These are phyloP conservation scores for Octodonta nipae DNA, from an alignment of 2,888 invertebrate species.

Conservation along the genomic window DNA sequence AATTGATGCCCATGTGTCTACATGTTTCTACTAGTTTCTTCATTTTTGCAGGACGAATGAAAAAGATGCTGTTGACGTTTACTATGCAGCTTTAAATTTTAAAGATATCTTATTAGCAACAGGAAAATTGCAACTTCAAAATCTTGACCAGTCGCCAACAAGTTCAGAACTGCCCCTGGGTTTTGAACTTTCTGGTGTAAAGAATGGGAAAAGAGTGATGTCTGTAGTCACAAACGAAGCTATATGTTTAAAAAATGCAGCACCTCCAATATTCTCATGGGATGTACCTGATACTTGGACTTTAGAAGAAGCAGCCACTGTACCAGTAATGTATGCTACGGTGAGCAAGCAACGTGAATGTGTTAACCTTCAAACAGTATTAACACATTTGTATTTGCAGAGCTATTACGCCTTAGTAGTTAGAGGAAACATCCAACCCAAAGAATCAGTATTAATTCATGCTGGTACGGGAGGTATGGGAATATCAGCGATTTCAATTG, in stretches of 20 bases:
- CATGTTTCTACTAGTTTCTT: no score
- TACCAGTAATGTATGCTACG: constrained; percentile 51
- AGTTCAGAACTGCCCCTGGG: constrained; percentile 78
- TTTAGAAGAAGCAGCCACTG: constrained; percentile 50
- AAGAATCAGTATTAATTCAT: constrained; percentile 21
- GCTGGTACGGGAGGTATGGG: constrained; percentile 68
- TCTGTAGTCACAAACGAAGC: constrained; percentile 35
- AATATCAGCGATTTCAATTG: constrained; percentile 84
- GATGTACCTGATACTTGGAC: constrained; percentile 42
- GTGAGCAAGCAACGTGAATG: no score
- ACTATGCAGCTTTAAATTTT: constrained; percentile 88
- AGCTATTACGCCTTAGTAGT: constrained; percentile 19
- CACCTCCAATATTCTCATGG: constrained; percentile 38
- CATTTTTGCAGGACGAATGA: no score
- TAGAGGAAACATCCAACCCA: constrained; percentile 13
- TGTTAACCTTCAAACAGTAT: no score
- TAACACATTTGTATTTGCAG: no score
- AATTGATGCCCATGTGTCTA: no score
- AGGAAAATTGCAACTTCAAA: no score
- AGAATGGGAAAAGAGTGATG: constrained; percentile 34
- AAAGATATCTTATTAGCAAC: constrained; percentile 91
- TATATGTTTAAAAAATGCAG: constrained; percentile 31
- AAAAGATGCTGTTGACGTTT: no score
- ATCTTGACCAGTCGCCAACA: no score
- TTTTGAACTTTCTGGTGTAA: constrained; percentile 59